These are phyloP conservation scores for Eristalis arbustorum DNA, from an alignment of 2,888 invertebrate species.

Conservation along the genomic window DNA sequence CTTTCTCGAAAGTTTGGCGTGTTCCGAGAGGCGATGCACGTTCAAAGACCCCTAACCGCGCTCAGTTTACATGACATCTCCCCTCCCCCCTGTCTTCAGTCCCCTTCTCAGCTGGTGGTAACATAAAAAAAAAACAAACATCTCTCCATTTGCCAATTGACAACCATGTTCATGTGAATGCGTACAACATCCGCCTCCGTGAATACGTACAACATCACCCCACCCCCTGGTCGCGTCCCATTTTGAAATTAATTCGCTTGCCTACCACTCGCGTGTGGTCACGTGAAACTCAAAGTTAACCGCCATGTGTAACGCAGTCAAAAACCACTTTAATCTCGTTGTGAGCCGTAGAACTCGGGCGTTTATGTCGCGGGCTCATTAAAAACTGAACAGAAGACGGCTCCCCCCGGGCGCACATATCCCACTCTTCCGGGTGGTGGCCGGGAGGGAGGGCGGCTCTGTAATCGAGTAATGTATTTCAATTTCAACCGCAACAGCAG, in stretches of 20 bases:
- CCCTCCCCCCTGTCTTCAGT: too few relatives aligned
- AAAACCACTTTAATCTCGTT: conserved; percentile 51
- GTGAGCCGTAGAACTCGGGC: background rate
- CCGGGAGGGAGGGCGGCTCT: background rate
- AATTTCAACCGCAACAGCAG: conserved; percentile 62
- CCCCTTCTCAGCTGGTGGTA: background rate
- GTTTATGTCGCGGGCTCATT: background rate
- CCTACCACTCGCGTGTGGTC: background rate
- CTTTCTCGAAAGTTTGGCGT: too few relatives aligned
- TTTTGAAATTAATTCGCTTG: background rate
- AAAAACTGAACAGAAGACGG: background rate
- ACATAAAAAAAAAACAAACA: background rate
- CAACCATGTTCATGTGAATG: background rate
- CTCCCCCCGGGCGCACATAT: background rate
- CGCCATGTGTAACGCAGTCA: conserved; percentile 28
- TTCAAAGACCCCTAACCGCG: too few relatives aligned
- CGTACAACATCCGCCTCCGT: background rate
- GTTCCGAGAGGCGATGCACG: too few relatives aligned
- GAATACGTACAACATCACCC: background rate
- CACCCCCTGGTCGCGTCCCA: background rate
- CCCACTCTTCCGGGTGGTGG: background rate
- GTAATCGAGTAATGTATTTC: conserved; percentile 58
- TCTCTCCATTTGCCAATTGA: background rate
- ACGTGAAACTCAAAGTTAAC: background rate
- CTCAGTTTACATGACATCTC: too few relatives aligned